These are phyloP conservation scores for Mobula birostris DNA, from an alignment of 2,113 vertebrate species.

Conservation along the genomic window DNA sequence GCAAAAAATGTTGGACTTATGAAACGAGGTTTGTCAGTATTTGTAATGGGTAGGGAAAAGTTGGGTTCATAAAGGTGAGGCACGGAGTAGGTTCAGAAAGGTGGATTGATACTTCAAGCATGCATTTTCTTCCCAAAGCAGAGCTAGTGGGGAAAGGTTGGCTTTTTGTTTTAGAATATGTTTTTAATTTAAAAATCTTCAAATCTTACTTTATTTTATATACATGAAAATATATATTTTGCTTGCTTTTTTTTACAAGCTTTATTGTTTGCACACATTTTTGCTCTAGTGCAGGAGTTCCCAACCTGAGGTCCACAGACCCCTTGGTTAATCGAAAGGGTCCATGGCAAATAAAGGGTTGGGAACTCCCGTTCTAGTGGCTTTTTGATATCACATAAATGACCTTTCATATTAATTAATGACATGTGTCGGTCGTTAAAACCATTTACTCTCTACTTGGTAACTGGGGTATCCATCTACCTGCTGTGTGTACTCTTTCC, in stretches of 20 bases:
- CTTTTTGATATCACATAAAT: not conserved
- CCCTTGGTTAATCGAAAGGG: too few species aligned
- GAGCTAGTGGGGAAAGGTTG: too few species aligned
- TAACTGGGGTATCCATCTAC: not conserved
- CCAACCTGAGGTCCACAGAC: too few species aligned
- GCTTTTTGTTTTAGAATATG: not conserved
- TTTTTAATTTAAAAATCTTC: not conserved
- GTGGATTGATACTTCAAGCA: not conserved
- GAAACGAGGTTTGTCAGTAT: not conserved
- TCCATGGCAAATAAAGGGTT: too few species aligned
- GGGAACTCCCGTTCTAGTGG: not conserved
- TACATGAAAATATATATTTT: not conserved
- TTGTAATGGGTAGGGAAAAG: too few species aligned
- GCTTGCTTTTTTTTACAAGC: not conserved
- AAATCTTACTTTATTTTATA: not conserved
- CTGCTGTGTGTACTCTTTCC: not conserved
- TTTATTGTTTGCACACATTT: not conserved
- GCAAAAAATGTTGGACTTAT: not conserved
- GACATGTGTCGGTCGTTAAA: not conserved
- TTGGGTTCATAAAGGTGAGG: too few species aligned
- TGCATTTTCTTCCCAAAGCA: too few species aligned
- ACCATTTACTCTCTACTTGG: not conserved
- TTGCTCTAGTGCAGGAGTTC: not conserved
- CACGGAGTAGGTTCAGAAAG: not conserved
- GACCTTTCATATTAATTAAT: not conserved